phyloP scores from a whole-genome alignment of 64 coral and sea anemone species.

The Pocillopora verrucosa region DNA sequence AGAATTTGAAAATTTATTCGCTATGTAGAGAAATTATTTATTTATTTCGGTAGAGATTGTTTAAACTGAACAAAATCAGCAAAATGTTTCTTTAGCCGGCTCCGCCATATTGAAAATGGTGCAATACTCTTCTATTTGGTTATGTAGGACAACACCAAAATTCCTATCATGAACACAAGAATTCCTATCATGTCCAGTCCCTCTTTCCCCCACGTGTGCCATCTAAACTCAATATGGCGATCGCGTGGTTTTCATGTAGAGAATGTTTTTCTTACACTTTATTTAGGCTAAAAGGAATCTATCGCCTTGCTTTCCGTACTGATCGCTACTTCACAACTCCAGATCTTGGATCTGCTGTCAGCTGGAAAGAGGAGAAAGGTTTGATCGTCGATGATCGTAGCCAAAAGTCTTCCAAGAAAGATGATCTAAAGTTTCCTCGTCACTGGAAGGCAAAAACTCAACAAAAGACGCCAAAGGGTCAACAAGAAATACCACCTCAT shows the following conservation, averaged over 20 bases:
- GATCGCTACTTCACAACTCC: constrained; percentile 1
- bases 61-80: not conserved
- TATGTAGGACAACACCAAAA: constrained; percentile 2
- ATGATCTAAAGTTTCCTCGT: not conserved
- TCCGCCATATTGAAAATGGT: constrained; percentile 64
- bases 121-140: constrained; percentile 24
- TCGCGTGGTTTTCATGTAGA: not conserved
- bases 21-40: too few relatives aligned
- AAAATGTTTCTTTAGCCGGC: not conserved
- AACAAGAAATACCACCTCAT: not conserved
- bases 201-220: not conserved
- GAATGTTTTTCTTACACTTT: not conserved
- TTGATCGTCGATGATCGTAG: not conserved
- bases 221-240: constrained; percentile 19
- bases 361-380: not conserved
- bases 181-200: not conserved
- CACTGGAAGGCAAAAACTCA: not conserved
- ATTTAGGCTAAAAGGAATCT: not conserved
- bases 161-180: not conserved
- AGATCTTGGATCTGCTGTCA: not conserved
- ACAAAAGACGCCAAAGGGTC: too few relatives aligned
- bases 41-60: not conserved
- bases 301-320: not conserved
- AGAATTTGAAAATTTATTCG: too few relatives aligned
- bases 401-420: not conserved